phyloP scores from a whole-genome alignment of 1,140 invertebrate genomes.

The Saccostrea glomerata region DNA sequence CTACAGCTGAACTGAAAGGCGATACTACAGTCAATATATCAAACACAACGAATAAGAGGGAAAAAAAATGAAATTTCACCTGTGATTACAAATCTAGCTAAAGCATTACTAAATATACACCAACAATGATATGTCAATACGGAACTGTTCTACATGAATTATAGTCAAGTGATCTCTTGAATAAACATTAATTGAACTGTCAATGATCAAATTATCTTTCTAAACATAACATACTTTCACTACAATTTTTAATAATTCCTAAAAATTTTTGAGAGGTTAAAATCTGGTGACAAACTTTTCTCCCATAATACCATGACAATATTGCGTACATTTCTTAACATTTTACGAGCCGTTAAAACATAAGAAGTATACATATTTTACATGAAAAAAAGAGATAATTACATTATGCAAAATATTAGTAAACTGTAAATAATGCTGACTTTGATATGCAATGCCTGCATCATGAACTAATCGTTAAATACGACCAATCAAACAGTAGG shows the following conservation, averaged over 20 bases:
- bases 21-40: not conserved
- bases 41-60: not conserved
- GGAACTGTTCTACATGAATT: not conserved
- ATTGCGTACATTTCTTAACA: not conserved
- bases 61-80: not conserved
- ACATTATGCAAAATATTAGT: not conserved
- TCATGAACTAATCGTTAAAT: conserved; percentile 14
- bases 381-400: not conserved
- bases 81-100: not conserved
- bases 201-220: too few species aligned
- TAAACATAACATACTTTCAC: too few species aligned
- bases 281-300: not conserved
- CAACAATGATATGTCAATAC: not conserved
- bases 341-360: not conserved
- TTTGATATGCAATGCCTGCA: not conserved
- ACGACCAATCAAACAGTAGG: not conserved
- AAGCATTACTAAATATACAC: conserved; percentile 20
- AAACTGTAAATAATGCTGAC: not conserved
- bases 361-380: not conserved
- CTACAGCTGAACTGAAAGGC: not conserved
- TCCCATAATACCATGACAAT: not conserved
- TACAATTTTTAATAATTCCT: too few species aligned
- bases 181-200: too few species aligned
- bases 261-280: not conserved
- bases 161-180: not conserved